Evolutionary conservation across 2,888 invertebrate genomes (phyloP).

Genomic region (Xanthia togata): DNA sequence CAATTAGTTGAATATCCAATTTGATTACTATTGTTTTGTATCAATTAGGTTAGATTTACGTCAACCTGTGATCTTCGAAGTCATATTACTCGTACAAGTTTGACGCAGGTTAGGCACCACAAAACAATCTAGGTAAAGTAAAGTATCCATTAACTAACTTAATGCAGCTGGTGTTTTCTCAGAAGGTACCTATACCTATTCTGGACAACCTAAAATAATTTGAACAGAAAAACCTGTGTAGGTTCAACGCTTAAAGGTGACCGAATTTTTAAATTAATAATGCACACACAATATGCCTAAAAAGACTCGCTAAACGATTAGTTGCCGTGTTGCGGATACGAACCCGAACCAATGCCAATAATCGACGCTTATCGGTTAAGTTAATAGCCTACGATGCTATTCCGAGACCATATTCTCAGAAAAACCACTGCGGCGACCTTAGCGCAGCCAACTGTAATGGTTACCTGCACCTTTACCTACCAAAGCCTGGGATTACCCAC

Average conservation of each 20-base stretch:
- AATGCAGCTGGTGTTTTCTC: conserved; percentile 11
- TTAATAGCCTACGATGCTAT: conserved; percentile 72
- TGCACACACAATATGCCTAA: conserved; percentile 38
- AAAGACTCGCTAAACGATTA: conserved; percentile 57
- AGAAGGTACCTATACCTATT: neutral
- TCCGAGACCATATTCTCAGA: conserved; percentile 71
- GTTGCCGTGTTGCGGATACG: conserved; percentile 60
- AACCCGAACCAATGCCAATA: conserved; percentile 71
- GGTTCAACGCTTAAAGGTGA: conserved; percentile 3
- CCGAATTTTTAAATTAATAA: conserved; percentile 34
- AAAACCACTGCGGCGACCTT: conserved; percentile 72
- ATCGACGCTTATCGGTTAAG: conserved; percentile 73
- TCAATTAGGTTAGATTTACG: conserved; percentile 3
- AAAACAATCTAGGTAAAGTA: conserved; percentile 41
- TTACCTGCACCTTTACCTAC: conserved; percentile 51
- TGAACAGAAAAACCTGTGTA: conserved; percentile 16
- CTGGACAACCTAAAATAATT: conserved; percentile 24
- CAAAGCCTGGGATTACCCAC: conserved; percentile 61
- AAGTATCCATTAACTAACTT: conserved; percentile 34
- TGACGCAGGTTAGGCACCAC: conserved; percentile 14
- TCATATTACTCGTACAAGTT: conserved; percentile 31
- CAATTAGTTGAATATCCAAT: conserved; percentile 24
- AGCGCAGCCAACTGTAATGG: conserved; percentile 59
- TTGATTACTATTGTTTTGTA: conserved; percentile 31
- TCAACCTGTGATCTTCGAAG: neutral